Base-by-base conservation (phyloP, 2,113 vertebrate genomes). In the Calyptomena viridis region DNA sequence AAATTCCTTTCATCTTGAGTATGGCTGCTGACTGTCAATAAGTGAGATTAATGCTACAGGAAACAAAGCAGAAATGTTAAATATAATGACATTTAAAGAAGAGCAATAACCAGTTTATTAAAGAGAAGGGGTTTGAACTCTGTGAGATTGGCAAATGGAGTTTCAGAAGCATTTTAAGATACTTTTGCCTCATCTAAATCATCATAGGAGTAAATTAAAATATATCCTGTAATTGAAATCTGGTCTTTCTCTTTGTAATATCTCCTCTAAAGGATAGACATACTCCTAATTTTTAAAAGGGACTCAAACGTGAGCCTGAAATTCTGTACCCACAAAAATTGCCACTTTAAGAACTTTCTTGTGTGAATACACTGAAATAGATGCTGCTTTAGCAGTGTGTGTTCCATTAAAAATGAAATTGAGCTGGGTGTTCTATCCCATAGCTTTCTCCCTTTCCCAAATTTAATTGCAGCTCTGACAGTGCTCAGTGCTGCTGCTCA, bases 41-140 rank as follows among this genome's bases (percentile, higher is more conserved):
- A 52, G 68, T n/a, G 83, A 64, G 60, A 96, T 94, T 84, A 93
- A 89, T 92, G 69, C 84, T 90, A 60, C 77, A 82, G 58, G 80
- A 97, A 95, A 97, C 85, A 96, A 95, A 97, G 85, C 25, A 94
- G 68, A 81, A 88, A 90, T 83, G 46, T 89, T 96, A 94, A 86
- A 63, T 84, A 72, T 94, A 96, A 92, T 93, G 76, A 75, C 53
- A 92, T 96, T 96, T 93, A 72, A 89, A 89, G 78, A 92, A 86
- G 44, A 92, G 60, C 80, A 94, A 72, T 96, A 91, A 92, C 76
- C 60, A 94, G 62, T 94, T 90, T 94, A 95, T 90, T 93, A 86
- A 94, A 94, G n/a, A 40, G 62, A 93, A 96, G 64, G 71, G n/a
- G n/a, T 86, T 93, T 95, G 85, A 96, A 90, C 60, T 93, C 87